Conservation (phyloP, 2,113 vertebrate species). For the Ranitomeya imitator region DNA sequence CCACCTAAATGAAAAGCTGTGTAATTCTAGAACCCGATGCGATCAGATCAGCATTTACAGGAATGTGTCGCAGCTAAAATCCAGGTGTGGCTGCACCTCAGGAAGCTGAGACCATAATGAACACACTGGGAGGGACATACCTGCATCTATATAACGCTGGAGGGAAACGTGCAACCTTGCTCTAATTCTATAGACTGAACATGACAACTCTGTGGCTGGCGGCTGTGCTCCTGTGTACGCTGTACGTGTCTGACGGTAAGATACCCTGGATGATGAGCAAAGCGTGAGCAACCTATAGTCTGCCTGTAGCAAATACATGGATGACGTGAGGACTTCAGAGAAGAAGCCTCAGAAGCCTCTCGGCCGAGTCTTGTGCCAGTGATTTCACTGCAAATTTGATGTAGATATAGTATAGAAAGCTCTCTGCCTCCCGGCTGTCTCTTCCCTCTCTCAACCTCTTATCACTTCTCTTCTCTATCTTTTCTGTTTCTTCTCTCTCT, state of each 20-base stretch:
- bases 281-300: neutral
- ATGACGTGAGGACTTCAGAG: too few species aligned
- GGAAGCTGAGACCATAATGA: neutral
- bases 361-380: too few species aligned
- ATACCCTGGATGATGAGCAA: neutral
- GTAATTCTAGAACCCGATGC: neutral
- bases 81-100: neutral
- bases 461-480: neutral
- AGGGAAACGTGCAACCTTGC: neutral
- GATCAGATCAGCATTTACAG: neutral
- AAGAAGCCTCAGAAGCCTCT: too few species aligned
- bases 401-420: neutral
- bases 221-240: neutral
- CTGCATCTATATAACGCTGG: neutral
- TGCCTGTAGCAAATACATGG: too few species aligned
- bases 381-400: too few species aligned
- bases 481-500: neutral
- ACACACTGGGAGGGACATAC: neutral
- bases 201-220: slow-evolving; percentile 2
- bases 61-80: neutral
- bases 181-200: neutral
- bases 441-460: neutral
- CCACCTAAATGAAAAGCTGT: neutral
- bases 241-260: slow-evolving; percentile 28
- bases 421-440: neutral